Evolutionary conservation across 2,888 invertebrate genomes (phyloP), one percentile per base, ranked within the genome.

Genomic region (Urechis unicinctus): DNA sequence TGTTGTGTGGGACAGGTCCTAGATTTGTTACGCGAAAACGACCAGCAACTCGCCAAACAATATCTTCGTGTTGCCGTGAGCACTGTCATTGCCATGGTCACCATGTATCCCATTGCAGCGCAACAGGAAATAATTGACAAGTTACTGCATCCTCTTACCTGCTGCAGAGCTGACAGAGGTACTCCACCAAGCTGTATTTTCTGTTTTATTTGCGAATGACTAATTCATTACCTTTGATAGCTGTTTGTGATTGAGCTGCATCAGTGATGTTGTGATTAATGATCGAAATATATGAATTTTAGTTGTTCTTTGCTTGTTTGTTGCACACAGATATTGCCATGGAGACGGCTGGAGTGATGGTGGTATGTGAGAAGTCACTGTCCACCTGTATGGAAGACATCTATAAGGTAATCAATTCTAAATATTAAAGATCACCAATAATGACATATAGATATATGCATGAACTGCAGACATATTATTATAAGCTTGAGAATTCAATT

Each of bases 31-130:
- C 66, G 67, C 43, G 50, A 59, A 5, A 29, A 55, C 21, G 66
- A 68, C 48, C 59, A 57, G 30, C 60, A 60, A 25, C 53, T 66
- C 1, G 56, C 62, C 9, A 56, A 53, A n/a, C 66, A 66, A 55
- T 65, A 67, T 44, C 48, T 66, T 5, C 58, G 67, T 13, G 68
- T 72, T 5, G 66, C 70, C 2, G 66, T 69, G 43, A 61, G 59
- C 21, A 63, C 66, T 3, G 64, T 72, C 30, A 55, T 58, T n/a
- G 57, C 62, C 28, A 69, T 73, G 67, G 45, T 60, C 6, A 50
- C 46, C 5, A 65, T 62, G 25, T 55, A 69, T 21, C 56, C 61
- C 24, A 53, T 55, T 1, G 55, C 67, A 9, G 62, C 71, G 5
- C 24, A 59, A 36, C 52, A 56, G 28, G 62, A 62, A 30, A 50